Evolutionary conservation across 2,888 invertebrate species (phyloP), one percentile per base, ranked within the genome.

Genomic region (Slavum lentiscoides): DNA sequence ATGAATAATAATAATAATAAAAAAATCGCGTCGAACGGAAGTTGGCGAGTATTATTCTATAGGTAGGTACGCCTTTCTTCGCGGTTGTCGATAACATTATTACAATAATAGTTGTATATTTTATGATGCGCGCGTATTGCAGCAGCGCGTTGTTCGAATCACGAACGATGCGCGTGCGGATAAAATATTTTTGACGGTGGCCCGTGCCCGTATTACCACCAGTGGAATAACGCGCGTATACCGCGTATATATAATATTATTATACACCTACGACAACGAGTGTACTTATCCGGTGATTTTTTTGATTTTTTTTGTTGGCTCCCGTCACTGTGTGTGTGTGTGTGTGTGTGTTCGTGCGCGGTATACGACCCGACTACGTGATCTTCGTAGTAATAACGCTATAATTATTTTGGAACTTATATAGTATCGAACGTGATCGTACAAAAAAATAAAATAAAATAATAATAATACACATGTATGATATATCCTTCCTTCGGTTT

Each of bases 111-210:
- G 30, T 30, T 30, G 4, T 30, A 30, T 30, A 30, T 30, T 68
- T 68, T 59, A 58, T 68, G 59, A 49, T 15, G 59, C 58, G 64
- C 67, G 53, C 13, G 23, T 55, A 67, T 37, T 68, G 30, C 19
- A 49, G 8, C 13, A 21, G 19, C 64, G 62, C 39, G 70, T 77
- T 70, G 70, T 77, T 62, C 8, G 21, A 19, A 70, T 9, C 1
- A 17, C 30, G 59, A 55, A 55, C 11, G 55, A 19, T 55, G 19
- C 7, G 30, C 4, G 7, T 5, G 49, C 30, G 58, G 58, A 76
- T 70, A 62, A 70, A 77, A 70, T 77, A 77, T 77, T 77, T 30
- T 77, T 70, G 77, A 70, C 68, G 53, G 77, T 77, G 70, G 69
- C 77, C 77, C 77, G 77, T 77, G 77, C 77, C 77, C 59, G 58